Evolutionary conservation across 2,113 vertebrate species (phyloP).

Genomic region (Thoracochromis brauschi): DNA sequence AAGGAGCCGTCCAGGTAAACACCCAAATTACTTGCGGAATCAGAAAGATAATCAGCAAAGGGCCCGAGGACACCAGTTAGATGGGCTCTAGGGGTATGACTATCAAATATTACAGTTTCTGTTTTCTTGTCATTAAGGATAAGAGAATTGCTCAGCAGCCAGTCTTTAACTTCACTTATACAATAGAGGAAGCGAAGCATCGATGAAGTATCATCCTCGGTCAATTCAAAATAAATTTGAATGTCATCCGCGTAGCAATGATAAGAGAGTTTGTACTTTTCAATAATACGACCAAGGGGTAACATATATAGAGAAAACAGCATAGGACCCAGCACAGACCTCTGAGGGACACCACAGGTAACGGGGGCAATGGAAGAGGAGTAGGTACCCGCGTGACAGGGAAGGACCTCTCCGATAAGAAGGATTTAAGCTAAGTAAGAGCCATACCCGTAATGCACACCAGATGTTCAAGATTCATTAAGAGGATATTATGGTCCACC

Average conservation of each 20-base stretch:
- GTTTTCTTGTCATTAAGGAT: background rate
- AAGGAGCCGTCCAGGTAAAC: rapidly evolving
- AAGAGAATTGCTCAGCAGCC: background rate
- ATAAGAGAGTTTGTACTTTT: background rate
- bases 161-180: background rate
- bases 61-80: background rate
- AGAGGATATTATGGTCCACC: background rate
- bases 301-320: no score
- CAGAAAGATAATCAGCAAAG: rapidly evolving
- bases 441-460: background rate
- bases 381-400: background rate
- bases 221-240: background rate
- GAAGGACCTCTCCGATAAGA: background rate
- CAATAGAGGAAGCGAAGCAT: rapidly evolving
- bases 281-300: background rate
- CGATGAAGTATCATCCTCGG: background rate
- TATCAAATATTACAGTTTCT: background rate
- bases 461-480: background rate
- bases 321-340: background rate
- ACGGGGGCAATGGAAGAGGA: background rate
- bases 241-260: rapidly evolving
- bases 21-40: rapidly evolving
- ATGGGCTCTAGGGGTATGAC: background rate
- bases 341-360: background rate
- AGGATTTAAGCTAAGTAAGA: background rate